Evolutionary conservation across 2,888 invertebrate species (phyloP), one percentile per base, ranked within the genome.

Genomic region (Oxycera nigricornis): DNA sequence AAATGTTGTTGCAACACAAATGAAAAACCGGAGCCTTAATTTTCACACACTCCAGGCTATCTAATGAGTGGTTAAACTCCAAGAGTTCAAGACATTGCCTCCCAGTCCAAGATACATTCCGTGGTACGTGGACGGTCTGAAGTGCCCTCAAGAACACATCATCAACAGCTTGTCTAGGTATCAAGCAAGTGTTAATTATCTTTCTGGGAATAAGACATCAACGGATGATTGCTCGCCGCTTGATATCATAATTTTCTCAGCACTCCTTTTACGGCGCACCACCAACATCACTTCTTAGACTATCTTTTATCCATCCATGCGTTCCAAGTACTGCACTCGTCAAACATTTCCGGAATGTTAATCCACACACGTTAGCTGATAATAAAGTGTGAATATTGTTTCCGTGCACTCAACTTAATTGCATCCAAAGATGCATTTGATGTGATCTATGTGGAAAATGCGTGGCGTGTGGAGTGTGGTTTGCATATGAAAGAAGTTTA

Each of bases 291-390:
- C 14, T 14, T n/a, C 17, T 14, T n/a, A 46, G 17, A 17, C 17
- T 46, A 46, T 2, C 3, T 11, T 46, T 46, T 3, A 3, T 46
- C 17, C 14, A 6, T 35, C 11, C 7, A 7, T 7, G 7, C 11
- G 35, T 7, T 35, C 11, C 6, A 35, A 14, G 17, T 17, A 2
- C 17, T 14, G 46, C 46, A 14, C 46, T 46, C 46, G 14, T 7
- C 46, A 46, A 46, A 46, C 17, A 46, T 46, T 46, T 46, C 46
- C 46, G 46, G 46, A 46, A 46, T 46, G n/a, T 46, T 46, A 46
- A 46, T 46, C 46, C 46, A 11, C 17, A 11, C 46, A 46, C n/a
- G n/a, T 46, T 46, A 46, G 46, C 14, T 17, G 14, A 17, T 46
- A 46, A 46, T 46, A 46, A 46, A 46, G 46, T 46, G 46, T 46